Evolutionary conservation across 2,113 vertebrate species (phyloP).

Genomic region (Choloepus hoffmanni): DNA sequence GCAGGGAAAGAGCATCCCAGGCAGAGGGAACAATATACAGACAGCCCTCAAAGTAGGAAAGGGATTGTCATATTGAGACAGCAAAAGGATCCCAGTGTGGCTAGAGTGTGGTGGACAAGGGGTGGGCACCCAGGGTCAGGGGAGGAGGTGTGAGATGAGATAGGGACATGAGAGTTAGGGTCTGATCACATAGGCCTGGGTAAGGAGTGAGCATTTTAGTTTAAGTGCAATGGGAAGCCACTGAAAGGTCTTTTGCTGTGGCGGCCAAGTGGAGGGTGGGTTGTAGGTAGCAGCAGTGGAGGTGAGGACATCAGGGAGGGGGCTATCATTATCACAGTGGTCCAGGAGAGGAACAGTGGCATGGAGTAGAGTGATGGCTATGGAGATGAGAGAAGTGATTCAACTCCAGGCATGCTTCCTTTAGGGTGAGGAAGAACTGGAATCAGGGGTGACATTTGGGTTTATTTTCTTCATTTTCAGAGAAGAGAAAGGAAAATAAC

Average conservation of each 20-base stretch:
- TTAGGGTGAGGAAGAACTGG: not conserved
- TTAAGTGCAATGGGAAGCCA: not conserved
- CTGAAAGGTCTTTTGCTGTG: not conserved
- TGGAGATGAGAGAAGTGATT: not conserved
- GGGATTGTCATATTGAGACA: not conserved
- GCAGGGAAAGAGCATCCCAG: not conserved
- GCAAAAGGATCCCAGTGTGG: not conserved
- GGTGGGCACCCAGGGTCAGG: too few species aligned
- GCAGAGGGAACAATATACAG: not conserved
- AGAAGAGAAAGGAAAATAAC: slow-evolving; percentile 1
- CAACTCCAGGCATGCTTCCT: not conserved
- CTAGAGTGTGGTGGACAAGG: not conserved
- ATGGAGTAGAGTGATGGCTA: not conserved
- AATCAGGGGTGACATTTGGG: not conserved
- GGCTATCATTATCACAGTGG: not conserved
- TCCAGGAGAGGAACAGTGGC: not conserved
- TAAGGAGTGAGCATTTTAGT: not conserved
- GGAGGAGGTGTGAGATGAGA: not conserved
- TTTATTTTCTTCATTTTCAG: not conserved
- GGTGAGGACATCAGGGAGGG: not conserved
- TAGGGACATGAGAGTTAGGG: not conserved
- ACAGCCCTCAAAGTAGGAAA: not conserved
- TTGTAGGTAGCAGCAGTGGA: not conserved
- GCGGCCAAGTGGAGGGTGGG: not conserved
- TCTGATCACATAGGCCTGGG: not conserved